A percentile compares a stretch with the other conserved stretches of the same genome.
Evolutionary conservation across 2,113 vertebrate genomes (phyloP).

Genomic region (Neolamprologus sp.): DNA sequence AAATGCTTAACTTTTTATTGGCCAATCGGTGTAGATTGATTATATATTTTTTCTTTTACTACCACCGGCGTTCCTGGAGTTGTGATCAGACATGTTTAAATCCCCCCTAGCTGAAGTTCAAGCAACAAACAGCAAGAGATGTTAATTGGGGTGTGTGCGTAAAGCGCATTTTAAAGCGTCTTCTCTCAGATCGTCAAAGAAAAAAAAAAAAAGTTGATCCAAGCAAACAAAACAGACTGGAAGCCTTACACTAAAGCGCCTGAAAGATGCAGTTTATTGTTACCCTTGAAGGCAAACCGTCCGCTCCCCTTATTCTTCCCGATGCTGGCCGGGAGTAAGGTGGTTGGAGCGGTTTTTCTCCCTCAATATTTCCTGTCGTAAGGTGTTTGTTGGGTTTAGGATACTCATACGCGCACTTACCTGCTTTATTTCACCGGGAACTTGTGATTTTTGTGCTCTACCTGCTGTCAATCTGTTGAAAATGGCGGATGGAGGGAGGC

Average conservation of each 20-base stretch:
- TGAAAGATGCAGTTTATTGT: constrained; percentile 42
- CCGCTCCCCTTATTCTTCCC: constrained; percentile 5
- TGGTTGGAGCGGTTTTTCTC: background rate
- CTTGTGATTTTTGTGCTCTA: constrained; percentile 52
- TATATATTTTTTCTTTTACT: background rate
- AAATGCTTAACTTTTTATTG: background rate
- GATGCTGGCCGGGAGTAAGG: constrained; percentile 34
- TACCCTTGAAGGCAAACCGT: constrained; percentile 16
- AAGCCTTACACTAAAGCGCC: background rate
- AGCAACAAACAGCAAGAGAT: constrained; percentile 10
- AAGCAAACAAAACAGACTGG: background rate
- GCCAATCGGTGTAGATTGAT: background rate
- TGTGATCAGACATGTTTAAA: constrained; percentile 28
- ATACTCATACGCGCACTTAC: constrained; percentile 51
- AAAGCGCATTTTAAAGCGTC: background rate
- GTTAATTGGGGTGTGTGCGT: background rate
- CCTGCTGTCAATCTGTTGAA: constrained; percentile 67
- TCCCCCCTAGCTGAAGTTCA: constrained; percentile 12
- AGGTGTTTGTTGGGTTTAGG: background rate
- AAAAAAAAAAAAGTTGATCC: constrained; percentile 23
- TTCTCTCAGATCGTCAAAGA: background rate
- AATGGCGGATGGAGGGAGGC: constrained; percentile 71
- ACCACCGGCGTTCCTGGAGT: background rate
- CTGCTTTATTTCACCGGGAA: constrained; percentile 50
- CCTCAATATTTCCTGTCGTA: background rate